Base-by-base conservation (phyloP, 2,888 invertebrate species). In the Eupithecia exiguata region DNA sequence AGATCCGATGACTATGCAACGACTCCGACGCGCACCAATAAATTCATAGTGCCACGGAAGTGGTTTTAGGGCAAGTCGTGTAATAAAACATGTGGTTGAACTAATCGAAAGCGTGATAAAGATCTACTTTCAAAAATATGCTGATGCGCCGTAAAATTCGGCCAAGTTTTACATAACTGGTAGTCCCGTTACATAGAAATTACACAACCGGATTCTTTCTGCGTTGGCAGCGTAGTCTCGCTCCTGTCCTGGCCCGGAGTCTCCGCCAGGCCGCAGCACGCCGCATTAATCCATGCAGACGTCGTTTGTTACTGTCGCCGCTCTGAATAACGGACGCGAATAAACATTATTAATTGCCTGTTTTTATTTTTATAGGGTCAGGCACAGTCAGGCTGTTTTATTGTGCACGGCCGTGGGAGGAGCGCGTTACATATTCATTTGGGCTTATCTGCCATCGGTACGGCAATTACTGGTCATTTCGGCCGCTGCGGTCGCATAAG, bases 121-220 rank as follows among this genome's bases (percentile, higher is more conserved):
- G 87, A 87, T 89, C 91, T 86, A 89, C 92, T 92, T 92, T 92
- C 89, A 87, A 91, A 92, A 90, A 87, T 86, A 86, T 87, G 86
- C 85, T 84, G 84, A 86, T 88, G 87, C 83, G 84, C 85, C 88
- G 88, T 91, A 89, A 93, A 93, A 92, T 93, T 94, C 92, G 93
- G 91, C 90, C 91, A 83, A 86, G 85, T 93, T 94, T 93, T 93
- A 88, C 94, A 94, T 94, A 93, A 94, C 94, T 92, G 90, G 94
- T 92, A 86, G 91, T 91, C 87, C 94, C 94, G 93, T 93, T 94
- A 93, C 86, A 87, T 89, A 91, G 91, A 91, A 90, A 92, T 92
- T 91, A 92, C 90, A 91, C 91, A 92, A 93, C 91, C 91, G 91
- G 91, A 88, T 90, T 90, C 83, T 87, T 85, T 83, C 80, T 80